A percentile compares a stretch with the other conserved stretches of the same genome.
phyloP scores from a whole-genome alignment of 2,797 vertebrate genomes.

The Eospalax fontanierii region DNA sequence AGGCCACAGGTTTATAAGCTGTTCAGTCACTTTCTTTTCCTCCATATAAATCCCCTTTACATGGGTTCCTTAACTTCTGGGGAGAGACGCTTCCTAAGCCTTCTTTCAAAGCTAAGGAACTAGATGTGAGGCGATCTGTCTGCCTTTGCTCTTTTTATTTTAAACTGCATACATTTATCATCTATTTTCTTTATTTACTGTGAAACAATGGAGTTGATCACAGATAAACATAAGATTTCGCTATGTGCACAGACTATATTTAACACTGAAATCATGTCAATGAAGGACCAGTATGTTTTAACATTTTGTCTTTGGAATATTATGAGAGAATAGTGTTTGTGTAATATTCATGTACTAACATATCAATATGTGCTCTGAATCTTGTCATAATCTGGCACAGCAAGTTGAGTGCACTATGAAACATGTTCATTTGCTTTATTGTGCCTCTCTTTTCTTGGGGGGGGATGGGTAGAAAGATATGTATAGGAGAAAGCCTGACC shows the following conservation, averaged over 20 bases:
- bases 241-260: neutral
- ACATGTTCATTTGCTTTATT: neutral
- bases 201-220: neutral
- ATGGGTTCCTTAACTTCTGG: neutral
- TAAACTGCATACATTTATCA: neutral
- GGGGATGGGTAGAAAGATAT: neutral
- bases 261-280: neutral
- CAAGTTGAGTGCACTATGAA: neutral
- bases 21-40: neutral
- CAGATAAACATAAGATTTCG: slow-evolving; percentile 11
- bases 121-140: neutral
- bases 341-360: neutral
- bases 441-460: neutral
- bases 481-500: neutral
- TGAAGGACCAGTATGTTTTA: slow-evolving; percentile 8
- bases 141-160: neutral
- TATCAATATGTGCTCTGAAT: neutral
- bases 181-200: neutral
- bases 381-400: neutral
- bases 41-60: neutral
- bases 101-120: neutral
- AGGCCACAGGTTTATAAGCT: neutral
- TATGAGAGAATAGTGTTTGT: neutral
- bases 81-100: neutral
- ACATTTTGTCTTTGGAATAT: slow-evolving; percentile 31